Evolutionary conservation across 2,113 vertebrate species (phyloP), one percentile per base, ranked within the genome.

Genomic region (Gracilinanus agilis): DNA sequence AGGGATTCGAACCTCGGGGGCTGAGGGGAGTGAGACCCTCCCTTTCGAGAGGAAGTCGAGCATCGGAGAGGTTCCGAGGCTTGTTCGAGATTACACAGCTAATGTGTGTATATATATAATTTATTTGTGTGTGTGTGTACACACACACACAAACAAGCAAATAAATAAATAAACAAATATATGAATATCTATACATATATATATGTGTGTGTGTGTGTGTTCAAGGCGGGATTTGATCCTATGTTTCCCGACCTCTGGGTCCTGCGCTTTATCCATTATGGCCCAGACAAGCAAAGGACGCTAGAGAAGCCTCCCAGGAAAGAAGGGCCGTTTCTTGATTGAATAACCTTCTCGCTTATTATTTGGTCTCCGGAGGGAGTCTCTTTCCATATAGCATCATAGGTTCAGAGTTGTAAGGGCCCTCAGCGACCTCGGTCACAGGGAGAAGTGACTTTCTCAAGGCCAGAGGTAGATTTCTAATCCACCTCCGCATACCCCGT

Each of bases 61-160:
- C n/a, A 40, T 91, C 96, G 97, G 95, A 96, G 91, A 93, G 40
- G 58, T 88, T 88, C 49, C 90, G 92, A 89, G 49, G n/a, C 10
- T 24, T 0, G 25, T 23, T 53, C 34, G 9, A 34, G 49, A 90
- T 10, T 5, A 95, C 92, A 67, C 95, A 96, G 92, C 29, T 2
- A 54, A 90, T 34, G 9, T 27, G 2, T 2, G 27, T 90, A n/a
- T n/a, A n/a, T n/a, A n/a, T n/a, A n/a, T n/a, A n/a, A n/a, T n/a
- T n/a, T n/a, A n/a, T n/a, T n/a, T n/a, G n/a, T n/a, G n/a, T n/a
- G n/a, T n/a, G n/a, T n/a, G n/a, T n/a, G n/a, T n/a, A n/a, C n/a
- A n/a, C n/a, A n/a, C n/a, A n/a, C n/a, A n/a, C n/a, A n/a, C n/a
- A n/a, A n/a, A n/a, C n/a, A n/a, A n/a, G n/a, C n/a, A n/a, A n/a